phyloP scores from a whole-genome alignment of 2,888 invertebrate species.

The Ophion slaviceki region DNA sequence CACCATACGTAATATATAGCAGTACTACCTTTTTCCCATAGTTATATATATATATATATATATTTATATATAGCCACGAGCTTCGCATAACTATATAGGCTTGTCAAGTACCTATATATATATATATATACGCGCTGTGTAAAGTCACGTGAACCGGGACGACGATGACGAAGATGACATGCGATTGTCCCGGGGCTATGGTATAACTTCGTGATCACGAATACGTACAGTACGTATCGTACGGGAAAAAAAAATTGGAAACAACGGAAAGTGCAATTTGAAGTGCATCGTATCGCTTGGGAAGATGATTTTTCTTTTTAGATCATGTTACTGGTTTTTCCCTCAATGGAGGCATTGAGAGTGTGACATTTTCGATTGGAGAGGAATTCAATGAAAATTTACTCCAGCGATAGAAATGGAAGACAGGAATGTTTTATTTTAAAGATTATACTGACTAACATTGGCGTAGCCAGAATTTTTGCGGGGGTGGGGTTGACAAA shows the following conservation, averaged over 20 bases:
- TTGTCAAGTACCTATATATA: no score
- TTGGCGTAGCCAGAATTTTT: no score
- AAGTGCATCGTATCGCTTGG: not conserved
- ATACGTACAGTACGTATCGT: slow-evolving; percentile 2
- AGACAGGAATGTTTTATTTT: not conserved
- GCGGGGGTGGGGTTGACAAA: no score
- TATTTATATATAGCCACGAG: not conserved
- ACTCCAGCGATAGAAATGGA: no score
- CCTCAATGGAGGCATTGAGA: not conserved
- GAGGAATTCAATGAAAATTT: no score
- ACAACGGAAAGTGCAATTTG: slow-evolving; percentile 1
- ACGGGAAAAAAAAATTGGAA: slow-evolving; percentile 1
- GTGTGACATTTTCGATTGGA: not conserved
- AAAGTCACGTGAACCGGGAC: slow-evolving; percentile 59
- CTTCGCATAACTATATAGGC: no score
- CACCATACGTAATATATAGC: slow-evolving; percentile 56
- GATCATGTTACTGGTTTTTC: not conserved
- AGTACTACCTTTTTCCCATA: slow-evolving; percentile 52
- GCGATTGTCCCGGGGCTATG: slow-evolving; percentile 65
- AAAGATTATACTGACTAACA: not conserved
- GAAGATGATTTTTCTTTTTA: not conserved
- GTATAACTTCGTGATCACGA: slow-evolving; percentile 56
- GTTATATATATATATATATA: slow-evolving; percentile 20
- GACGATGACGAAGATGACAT: slow-evolving; percentile 66
- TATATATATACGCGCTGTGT: slow-evolving; percentile 1